Base-by-base conservation (phyloP, 1,140 invertebrate species). In the Amphibalanus amphitrite region DNA sequence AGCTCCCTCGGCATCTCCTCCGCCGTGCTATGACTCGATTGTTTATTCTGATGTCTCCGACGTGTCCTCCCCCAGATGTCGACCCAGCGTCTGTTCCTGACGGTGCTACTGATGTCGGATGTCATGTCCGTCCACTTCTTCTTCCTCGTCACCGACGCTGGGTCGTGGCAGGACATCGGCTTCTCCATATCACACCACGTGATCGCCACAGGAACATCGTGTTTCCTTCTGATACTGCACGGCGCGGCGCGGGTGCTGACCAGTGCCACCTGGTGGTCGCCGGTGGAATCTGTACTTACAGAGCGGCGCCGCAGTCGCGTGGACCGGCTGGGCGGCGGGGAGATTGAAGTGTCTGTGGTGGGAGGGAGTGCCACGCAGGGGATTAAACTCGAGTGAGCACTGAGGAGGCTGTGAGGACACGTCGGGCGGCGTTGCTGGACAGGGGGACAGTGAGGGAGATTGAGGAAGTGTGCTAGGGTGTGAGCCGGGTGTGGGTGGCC, bases 161-260 rank as follows among this genome's bases (percentile, higher is more conserved):
- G 95, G 25, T 96, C 93, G 75, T 98, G 96, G 96, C 80, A 97
- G 67, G 92, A 98, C 72, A 98, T 98, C 75, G 96, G 96, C 23
- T 84, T 83, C 8, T 84, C 83, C 71, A 85, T 87, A 69, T 85
- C 84, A 71, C 84, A 87, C 75, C 87, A 84, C 76, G 79, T 87
- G 17, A 86, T 87, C 59, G 81, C 83, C 20, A 83, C 85, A 79
- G 76, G 76, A 26, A 83, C 81, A 72, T 84, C 78, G 67, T 73
- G 82, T 26, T 80, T 81, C 74, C 74, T 81, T 3, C 77, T 80
- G 70, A 29, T 80, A 10, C 74, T 82, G 0, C 75, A 79, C 70
- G 75, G 76, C 30, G 70, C 78, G 67, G 77, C 79, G 1, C 76
- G 76, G 33, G 65, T 74, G 29, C 68, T 76, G 25, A 76, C 72